Base-by-base conservation (phyloP, 2,888 invertebrate genomes). In the Megalurothrips usitatus region DNA sequence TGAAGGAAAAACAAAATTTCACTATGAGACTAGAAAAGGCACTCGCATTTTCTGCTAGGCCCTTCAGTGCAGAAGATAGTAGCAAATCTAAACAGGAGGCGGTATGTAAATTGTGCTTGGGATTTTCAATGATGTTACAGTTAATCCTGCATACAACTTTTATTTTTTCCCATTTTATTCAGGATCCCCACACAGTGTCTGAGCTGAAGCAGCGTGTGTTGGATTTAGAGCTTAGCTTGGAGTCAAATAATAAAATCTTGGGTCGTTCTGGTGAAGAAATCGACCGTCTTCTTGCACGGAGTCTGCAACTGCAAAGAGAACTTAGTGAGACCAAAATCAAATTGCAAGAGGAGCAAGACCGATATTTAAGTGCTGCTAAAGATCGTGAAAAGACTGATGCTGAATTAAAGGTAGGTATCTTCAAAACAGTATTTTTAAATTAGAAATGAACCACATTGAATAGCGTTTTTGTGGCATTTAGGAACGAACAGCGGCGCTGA, bases 311-410 rank as follows among this genome's bases (percentile, higher is more conserved):
- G 68, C 68, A 75, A 26, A 23, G 68, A 8, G 68, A 75, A 26
- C 68, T 75, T 4, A 75, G 68, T 12, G 68, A 75, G 68, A 75
- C 68, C 26, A 75, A 75, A 12, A 75, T 26, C 10, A 75, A 26
- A 26, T 26, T 75, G 1, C 68, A 75, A 26, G 68, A 75, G 68
- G 68, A 75, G 23, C 68, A 75, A 26, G 68, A 75, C 26, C 68
- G 68, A 23, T 26, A 12, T 1, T 9, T 75, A 26, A 23, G 26
- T 23, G 26, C 68, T 26, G 12, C 68, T 4, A 75, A 75, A 26
- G 68, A 75, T 26, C 68, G 68, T 4, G 68, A 75, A 8, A 75
- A 75, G 68, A 26, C 68, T 23, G 68, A 75, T n/a, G 68, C 68
- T 12, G 58, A 58, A 58, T 2, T 58, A n/a, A 58, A 14, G 58